phyloP scores from a whole-genome alignment of 2,113 vertebrate genomes.

The Emydura subglobosa region DNA sequence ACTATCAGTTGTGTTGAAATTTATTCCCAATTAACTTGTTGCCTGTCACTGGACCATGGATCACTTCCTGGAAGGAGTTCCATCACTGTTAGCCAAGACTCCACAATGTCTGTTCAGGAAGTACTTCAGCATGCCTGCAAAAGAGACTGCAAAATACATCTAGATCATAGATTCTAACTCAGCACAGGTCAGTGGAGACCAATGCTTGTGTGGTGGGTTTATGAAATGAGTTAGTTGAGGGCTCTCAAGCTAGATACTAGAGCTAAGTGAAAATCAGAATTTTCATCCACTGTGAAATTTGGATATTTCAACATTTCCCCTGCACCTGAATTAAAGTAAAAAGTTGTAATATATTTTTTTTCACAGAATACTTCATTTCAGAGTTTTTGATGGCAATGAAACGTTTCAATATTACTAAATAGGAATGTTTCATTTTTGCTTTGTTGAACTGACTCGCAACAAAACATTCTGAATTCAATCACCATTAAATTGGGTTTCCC shows the following conservation, averaged over 20 bases:
- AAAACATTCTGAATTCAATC: not conserved
- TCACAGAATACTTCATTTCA: not conserved
- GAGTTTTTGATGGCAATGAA: not conserved
- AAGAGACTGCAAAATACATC: not conserved
- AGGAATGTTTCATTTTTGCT: not conserved
- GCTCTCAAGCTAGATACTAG: not conserved
- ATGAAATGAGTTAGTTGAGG: constrained; percentile 17
- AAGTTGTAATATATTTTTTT: not conserved
- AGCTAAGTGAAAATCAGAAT: not conserved
- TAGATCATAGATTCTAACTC: not conserved
- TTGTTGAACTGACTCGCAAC: not conserved
- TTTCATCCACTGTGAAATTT: not conserved
- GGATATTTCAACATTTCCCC: not conserved
- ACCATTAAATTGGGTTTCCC: not conserved
- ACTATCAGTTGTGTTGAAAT: not conserved
- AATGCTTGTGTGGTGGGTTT: constrained; percentile 19
- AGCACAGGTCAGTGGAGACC: not conserved
- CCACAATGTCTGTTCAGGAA: not conserved
- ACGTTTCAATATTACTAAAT: constrained; percentile 10
- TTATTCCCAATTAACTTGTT: not conserved
- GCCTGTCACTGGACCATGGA: not conserved
- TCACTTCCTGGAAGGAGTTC: not conserved
- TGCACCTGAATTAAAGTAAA: not conserved
- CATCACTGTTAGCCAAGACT: not conserved
- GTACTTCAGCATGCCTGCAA: not conserved